Evolutionary conservation across 2,888 invertebrate genomes (phyloP), one percentile per base, ranked within the genome.

Genomic region (Neoscelio sp.): DNA sequence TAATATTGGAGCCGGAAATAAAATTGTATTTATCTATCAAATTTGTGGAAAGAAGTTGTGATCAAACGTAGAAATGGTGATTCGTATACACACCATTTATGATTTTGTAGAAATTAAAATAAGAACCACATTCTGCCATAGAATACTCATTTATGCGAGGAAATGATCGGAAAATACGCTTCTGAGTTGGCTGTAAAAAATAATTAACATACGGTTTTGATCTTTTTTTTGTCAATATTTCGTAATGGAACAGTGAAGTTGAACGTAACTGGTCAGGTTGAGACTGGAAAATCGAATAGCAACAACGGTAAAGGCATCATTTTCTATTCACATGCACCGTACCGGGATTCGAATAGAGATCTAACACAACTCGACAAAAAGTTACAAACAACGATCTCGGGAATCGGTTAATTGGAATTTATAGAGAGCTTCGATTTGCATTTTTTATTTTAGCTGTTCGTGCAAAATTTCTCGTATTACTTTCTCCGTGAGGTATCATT

Each of bases 301-400:
- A n/a, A 13, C 20, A 13, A 38, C 10, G 13, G 46, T 30, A 42
- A 54, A 54, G 71, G 44, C 62, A 71, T 62, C 60, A 71, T 54
- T 62, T 62, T 62, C 62, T 54, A 58, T 73, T 73, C 62, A 62
- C 26, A 20, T 26, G 18, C 38, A 10, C 5, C 18, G 42, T 42
- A 15, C 18, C 8, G 8, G 40, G 28, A 50, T 28, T 54, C 52
- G 17, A 30, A 44, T 6, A 12, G 42, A 8, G 44, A 26, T 26
- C 58, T 30, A 62, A 38, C 13, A 13, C 1, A 15, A 12, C 44
- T 44, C 56, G 13, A 33, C 28, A 44, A 58, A 70, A 60, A 64
- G 54, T 56, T 38, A 73, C 48, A 56, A 73, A 73, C 54, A 64
- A 73, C 56, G 28, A 46, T 46, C 54, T 13, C 44, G 33, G 28